These are phyloP conservation scores for Auanema sp. DNA, from an alignment of 2,888 invertebrate genomes.

Conservation along the genomic window DNA sequence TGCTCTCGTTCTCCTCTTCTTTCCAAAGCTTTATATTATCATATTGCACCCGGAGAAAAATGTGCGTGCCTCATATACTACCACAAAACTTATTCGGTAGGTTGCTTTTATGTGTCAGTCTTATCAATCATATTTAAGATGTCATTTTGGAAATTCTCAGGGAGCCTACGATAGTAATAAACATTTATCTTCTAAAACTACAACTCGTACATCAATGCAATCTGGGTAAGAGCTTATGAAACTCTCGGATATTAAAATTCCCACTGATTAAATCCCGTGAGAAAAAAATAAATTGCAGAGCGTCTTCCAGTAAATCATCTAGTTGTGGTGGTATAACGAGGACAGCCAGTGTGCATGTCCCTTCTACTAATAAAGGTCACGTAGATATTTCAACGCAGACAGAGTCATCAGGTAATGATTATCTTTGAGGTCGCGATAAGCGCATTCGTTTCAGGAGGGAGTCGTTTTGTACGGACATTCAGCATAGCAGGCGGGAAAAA, in stretches of 20 bases:
- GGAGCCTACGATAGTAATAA: slow-evolving; percentile 58
- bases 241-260: background rate
- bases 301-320: slow-evolving; percentile 34
- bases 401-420: slow-evolving; percentile 20
- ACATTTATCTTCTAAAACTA: slow-evolving; percentile 53
- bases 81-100: slow-evolving; percentile 74
- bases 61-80: slow-evolving; percentile 77
- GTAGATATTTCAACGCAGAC: slow-evolving; percentile 49
- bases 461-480: slow-evolving; percentile 54
- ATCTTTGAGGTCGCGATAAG: background rate
- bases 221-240: slow-evolving; percentile 34
- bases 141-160: slow-evolving; percentile 60
- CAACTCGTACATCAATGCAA: slow-evolving; percentile 57
- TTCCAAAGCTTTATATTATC: slow-evolving; percentile 79
- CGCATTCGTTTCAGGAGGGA: slow-evolving; percentile 17
- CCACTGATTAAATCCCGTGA: background rate
- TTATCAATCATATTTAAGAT: slow-evolving; percentile 26
- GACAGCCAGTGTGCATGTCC: slow-evolving; percentile 47
- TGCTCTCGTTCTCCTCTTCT: slow-evolving; percentile 74
- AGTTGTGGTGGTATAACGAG: slow-evolving; percentile 42
- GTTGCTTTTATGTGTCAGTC: background rate
- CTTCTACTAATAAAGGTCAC: slow-evolving; percentile 30
- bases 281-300: slow-evolving; percentile 4
- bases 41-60: slow-evolving; percentile 77
- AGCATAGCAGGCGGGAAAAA: slow-evolving; percentile 55